phyloP scores from a whole-genome alignment of 2,113 vertebrate species.

The Atlantisia rogersi region DNA sequence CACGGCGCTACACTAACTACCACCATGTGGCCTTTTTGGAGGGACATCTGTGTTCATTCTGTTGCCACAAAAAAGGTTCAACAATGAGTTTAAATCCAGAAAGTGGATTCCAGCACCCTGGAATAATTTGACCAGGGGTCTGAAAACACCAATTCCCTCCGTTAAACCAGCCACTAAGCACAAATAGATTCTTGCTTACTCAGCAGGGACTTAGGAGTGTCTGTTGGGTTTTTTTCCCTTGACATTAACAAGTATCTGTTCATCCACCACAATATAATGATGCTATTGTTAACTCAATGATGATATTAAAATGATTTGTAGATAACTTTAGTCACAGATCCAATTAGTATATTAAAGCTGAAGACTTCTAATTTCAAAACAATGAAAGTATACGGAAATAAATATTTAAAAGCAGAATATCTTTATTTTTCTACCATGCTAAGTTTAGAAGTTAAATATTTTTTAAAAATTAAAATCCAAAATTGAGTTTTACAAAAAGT shows the following conservation, averaged over 20 bases:
- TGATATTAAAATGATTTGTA: background rate
- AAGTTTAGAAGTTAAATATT: background rate
- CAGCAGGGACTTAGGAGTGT: background rate
- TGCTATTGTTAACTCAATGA: background rate
- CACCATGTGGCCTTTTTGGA: rapidly evolving
- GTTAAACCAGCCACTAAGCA: background rate
- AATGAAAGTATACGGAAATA: background rate
- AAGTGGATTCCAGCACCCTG: background rate
- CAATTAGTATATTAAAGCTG: background rate
- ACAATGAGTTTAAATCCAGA: background rate
- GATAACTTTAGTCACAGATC: background rate
- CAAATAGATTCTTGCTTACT: background rate
- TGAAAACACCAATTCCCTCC: background rate
- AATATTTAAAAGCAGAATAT: background rate
- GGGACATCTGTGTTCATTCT: background rate
- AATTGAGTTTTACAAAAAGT: background rate
- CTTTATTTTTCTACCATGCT: background rate
- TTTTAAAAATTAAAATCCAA: background rate
- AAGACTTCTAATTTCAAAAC: background rate
- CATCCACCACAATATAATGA: background rate
- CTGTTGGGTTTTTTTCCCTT: background rate
- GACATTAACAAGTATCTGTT: background rate
- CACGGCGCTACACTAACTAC: background rate
- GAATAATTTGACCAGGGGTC: background rate
- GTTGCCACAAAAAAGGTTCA: background rate